Conservation (phyloP, 2,888 invertebrate genomes). For the Aelia acuminata region DNA sequence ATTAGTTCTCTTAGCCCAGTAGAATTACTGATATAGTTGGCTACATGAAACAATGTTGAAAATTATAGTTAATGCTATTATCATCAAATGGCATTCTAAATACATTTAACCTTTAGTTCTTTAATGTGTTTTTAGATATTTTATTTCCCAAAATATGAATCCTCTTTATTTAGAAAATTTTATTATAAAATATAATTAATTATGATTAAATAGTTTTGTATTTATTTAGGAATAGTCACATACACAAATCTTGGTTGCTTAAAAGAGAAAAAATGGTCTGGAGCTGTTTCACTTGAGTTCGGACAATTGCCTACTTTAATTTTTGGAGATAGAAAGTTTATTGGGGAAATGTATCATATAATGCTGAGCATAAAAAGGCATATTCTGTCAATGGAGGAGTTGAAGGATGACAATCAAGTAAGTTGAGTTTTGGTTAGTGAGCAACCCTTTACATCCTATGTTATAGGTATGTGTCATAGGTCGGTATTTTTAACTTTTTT, state of each 20-base stretch:
- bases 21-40: too few relatives aligned
- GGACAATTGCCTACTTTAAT: conserved; percentile 52
- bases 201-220: neutral
- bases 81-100: too few relatives aligned
- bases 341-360: conserved; percentile 54
- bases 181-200: neutral
- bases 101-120: too few relatives aligned
- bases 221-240: neutral
- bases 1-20: too few relatives aligned
- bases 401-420: conserved; percentile 1
- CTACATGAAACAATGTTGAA: too few relatives aligned
- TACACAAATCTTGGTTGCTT: conserved; percentile 25
- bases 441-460: neutral
- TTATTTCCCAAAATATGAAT: too few relatives aligned
- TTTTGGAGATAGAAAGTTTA: conserved; percentile 49
- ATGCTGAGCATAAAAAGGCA: conserved; percentile 51
- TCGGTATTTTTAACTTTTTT: too few relatives aligned
- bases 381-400: conserved; percentile 46
- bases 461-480: too few relatives aligned
- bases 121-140: too few relatives aligned
- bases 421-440: neutral
- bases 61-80: too few relatives aligned
- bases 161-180: too few relatives aligned
- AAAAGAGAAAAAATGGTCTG: conserved; percentile 45
- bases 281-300: conserved; percentile 47